Conservation (phyloP, 2,113 vertebrate species). For the Gallinago undulata region DNA sequence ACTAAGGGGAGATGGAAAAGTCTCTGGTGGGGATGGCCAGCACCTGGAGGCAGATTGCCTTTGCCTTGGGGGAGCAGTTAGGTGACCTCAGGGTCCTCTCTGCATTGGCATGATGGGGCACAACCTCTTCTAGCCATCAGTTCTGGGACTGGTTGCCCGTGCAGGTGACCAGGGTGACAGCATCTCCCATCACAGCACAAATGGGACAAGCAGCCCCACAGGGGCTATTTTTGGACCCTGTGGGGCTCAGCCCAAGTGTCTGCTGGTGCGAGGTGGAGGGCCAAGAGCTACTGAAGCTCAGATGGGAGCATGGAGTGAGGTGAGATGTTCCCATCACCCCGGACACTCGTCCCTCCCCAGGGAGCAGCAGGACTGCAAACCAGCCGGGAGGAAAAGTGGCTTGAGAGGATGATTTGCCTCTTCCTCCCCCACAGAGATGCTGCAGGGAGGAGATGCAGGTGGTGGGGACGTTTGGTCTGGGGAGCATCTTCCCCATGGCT, state of each 20-base stretch:
- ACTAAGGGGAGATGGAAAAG: background rate
- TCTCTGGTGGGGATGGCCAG: background rate
- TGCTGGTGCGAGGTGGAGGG: background rate
- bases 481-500: rapidly evolving
- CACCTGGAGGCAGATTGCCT: background rate
- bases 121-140: background rate
- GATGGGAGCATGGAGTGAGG: background rate
- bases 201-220: background rate
- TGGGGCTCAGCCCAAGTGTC: background rate
- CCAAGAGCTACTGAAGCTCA: background rate
- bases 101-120: background rate
- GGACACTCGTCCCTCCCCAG: rapidly evolving
- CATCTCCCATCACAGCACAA: background rate
- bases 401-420: background rate
- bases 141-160: background rate
- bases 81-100: background rate
- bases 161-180: background rate
- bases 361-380: background rate
- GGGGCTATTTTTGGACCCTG: background rate
- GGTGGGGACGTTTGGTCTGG: background rate
- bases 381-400: rapidly evolving
- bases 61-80: background rate
- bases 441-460: background rate
- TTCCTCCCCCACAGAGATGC: background rate
- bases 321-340: background rate